Percentiles rank a stretch among this genome's conserved stretches.
These are phyloP conservation scores for Ceratotherium simum DNA, from an alignment of 2,113 vertebrate species.

Conservation along the genomic window DNA sequence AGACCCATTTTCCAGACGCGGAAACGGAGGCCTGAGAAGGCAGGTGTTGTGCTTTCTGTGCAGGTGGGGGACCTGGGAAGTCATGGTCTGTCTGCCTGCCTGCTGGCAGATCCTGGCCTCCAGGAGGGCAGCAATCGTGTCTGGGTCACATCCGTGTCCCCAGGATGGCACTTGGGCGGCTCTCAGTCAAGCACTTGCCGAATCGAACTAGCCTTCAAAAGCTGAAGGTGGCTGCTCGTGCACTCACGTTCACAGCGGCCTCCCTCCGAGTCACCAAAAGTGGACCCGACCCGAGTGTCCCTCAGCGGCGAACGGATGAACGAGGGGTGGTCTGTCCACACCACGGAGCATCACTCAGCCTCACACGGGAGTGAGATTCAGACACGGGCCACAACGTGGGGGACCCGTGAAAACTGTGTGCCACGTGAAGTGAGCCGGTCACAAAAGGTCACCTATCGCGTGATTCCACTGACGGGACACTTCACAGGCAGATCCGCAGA, in stretches of 20 bases:
- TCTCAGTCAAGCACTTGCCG: not conserved
- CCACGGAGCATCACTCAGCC: not conserved
- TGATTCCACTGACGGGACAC: not conserved
- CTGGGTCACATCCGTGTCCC: not conserved
- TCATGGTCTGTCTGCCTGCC: not conserved
- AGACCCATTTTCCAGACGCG: not conserved
- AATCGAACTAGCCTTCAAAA: not conserved
- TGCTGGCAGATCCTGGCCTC: not conserved
- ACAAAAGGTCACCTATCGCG: not conserved
- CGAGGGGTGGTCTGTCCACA: not conserved
- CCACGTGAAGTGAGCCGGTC: not conserved
- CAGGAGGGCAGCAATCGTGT: too few relatives aligned
- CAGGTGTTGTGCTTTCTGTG: not conserved
- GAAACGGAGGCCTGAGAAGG: not conserved
- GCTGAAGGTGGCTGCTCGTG: not conserved
- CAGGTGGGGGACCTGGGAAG: not conserved
- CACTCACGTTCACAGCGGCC: fast-evolving
- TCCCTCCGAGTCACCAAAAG: not conserved
- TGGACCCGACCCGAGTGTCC: not conserved
- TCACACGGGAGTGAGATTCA: not conserved
- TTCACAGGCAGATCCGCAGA: not conserved
- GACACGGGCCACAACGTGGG: not conserved
- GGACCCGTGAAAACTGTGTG: not conserved
- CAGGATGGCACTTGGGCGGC: too few relatives aligned
- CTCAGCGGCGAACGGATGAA: too few relatives aligned